Evolutionary conservation across 1,140 invertebrate species (phyloP).

Genomic region (Agrypnia vestita): DNA sequence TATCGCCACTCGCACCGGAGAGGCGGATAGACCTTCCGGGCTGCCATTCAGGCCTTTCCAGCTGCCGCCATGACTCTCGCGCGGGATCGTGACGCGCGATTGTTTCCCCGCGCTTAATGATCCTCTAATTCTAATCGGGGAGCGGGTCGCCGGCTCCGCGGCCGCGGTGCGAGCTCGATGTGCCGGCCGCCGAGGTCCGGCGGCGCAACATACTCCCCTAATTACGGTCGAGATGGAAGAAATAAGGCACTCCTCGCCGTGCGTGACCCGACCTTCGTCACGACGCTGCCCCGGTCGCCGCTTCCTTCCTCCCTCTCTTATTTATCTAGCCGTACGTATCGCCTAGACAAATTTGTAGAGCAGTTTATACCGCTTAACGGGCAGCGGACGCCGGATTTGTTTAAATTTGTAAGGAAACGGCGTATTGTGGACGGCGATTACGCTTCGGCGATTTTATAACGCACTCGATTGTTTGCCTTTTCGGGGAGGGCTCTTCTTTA

Average conservation of each 20-base stretch:
- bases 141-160: background rate
- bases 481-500: slow-evolving; percentile 1
- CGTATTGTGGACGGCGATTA: slow-evolving; percentile 29
- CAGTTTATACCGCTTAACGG: slow-evolving; percentile 41
- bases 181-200: background rate
- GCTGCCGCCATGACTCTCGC: too few species aligned
- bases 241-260: slow-evolving; percentile 20
- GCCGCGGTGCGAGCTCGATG: slow-evolving; percentile 10
- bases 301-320: slow-evolving; percentile 17
- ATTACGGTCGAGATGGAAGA: slow-evolving; percentile 33
- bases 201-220: slow-evolving; percentile 10
- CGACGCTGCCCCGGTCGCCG: slow-evolving; percentile 3
- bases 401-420: slow-evolving; percentile 41
- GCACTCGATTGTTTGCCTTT: slow-evolving; percentile 14
- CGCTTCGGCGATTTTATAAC: slow-evolving; percentile 17
- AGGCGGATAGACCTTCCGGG: too few species aligned
- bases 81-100: too few species aligned
- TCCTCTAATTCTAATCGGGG: slow-evolving; percentile 1
- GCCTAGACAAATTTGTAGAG: slow-evolving; percentile 44
- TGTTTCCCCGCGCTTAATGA: background rate
- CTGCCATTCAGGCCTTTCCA: too few species aligned
- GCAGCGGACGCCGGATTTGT: slow-evolving; percentile 33
- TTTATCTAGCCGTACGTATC: slow-evolving; percentile 40
- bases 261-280: slow-evolving; percentile 41
- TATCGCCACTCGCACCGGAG: too few species aligned